These are phyloP conservation scores for Campylomormyrus tamandua DNA, from an alignment of 2,113 vertebrate genomes.

Conservation along the genomic window DNA sequence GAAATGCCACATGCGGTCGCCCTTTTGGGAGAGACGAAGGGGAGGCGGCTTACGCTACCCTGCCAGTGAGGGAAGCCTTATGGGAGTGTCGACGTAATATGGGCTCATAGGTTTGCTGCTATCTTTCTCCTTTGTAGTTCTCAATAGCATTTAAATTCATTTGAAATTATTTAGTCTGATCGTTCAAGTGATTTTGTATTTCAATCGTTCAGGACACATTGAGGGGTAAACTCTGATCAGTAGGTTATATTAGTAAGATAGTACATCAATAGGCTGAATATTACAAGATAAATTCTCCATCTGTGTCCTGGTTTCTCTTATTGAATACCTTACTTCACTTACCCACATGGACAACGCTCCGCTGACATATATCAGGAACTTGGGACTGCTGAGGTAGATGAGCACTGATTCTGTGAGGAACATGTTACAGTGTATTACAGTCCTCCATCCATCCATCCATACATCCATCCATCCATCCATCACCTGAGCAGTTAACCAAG, in stretches of 20 bases:
- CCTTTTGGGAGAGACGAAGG: conserved; percentile 38
- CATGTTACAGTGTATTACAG: not conserved
- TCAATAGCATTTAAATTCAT: not conserved
- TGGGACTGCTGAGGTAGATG: conserved; percentile 58
- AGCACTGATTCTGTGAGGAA: conserved; percentile 49
- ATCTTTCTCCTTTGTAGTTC: not conserved
- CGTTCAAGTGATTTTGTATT: not conserved
- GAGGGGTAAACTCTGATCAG: not conserved
- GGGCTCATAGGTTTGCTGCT: too few species aligned
- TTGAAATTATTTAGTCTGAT: not conserved
- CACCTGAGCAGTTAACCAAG: not conserved
- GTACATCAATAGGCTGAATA: not conserved
- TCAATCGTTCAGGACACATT: not conserved
- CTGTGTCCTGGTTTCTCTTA: not conserved
- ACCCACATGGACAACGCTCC: conserved; percentile 67
- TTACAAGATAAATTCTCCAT: not conserved
- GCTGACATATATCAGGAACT: conserved; percentile 64
- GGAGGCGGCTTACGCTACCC: not conserved
- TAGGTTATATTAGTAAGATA: not conserved
- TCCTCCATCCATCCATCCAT: not conserved
- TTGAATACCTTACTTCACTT: conserved; percentile 44
- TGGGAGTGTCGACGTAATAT: not conserved
- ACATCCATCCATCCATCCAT: too few species aligned
- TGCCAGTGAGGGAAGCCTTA: not conserved
- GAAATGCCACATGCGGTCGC: conserved; percentile 68